phyloP scores from a whole-genome alignment of 2,888 invertebrate genomes.

The Caenorhabditis virilis region DNA sequence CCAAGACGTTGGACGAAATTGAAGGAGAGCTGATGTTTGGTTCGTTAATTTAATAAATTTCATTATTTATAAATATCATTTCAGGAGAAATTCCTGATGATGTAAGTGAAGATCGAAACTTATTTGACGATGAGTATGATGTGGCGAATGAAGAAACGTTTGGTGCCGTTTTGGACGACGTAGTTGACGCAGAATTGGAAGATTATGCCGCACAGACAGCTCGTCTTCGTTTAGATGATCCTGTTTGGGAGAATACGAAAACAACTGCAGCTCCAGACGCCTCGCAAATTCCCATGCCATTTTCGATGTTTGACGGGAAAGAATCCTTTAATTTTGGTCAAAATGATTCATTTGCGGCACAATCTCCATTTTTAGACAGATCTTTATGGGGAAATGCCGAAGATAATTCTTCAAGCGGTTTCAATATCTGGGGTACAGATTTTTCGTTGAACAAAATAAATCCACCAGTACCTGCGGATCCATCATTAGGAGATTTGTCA shows the following conservation, averaged over 20 bases:
- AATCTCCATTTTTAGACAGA: constrained; percentile 5
- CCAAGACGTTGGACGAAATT: constrained; percentile 31
- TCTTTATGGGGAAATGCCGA: constrained; percentile 25
- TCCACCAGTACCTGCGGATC: background rate
- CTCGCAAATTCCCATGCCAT: constrained; percentile 53
- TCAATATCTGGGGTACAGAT: constrained; percentile 26
- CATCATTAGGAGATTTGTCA: background rate
- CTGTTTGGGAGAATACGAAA: constrained; percentile 44
- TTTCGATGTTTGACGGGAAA: constrained; percentile 21
- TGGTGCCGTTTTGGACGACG: constrained; percentile 46
- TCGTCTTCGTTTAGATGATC: constrained; percentile 50
- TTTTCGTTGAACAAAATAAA: constrained; percentile 8
- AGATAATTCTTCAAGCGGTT: constrained; percentile 4
- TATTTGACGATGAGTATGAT: constrained; percentile 50
- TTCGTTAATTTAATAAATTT: background rate
- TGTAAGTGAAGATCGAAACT: constrained; percentile 33
- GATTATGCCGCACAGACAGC: constrained; percentile 59
- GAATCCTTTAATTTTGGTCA: constrained; percentile 9
- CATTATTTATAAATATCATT: background rate
- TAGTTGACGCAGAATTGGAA: constrained; percentile 47
- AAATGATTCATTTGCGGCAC: background rate
- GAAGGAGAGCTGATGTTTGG: constrained; percentile 41
- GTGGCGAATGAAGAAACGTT: constrained; percentile 67
- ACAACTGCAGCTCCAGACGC: constrained; percentile 50
- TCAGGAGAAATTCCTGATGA: constrained; percentile 27